phyloP scores from a whole-genome alignment of 2,113 vertebrate genomes.

The Tachycineta bicolor region DNA sequence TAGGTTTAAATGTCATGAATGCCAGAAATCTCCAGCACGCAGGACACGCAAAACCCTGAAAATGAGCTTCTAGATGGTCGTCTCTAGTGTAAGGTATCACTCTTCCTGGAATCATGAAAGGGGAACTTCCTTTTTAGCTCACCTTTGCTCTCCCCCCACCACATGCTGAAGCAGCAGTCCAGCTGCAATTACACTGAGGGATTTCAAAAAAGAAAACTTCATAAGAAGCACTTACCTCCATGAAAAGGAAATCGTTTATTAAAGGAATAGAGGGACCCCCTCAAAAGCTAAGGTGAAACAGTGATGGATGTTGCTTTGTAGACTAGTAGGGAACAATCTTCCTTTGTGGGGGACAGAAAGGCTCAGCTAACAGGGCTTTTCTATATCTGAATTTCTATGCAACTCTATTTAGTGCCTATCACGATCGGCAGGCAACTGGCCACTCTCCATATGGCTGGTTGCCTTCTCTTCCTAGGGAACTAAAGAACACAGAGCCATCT shows the following conservation, averaged over 20 bases:
- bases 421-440: conserved; percentile 23
- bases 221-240: neutral
- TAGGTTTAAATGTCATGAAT: neutral
- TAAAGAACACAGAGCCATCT: conserved; percentile 32
- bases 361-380: neutral
- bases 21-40: neutral
- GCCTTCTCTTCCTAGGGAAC: conserved; percentile 37
- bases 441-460: conserved; percentile 61
- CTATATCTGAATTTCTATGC: conserved; percentile 22
- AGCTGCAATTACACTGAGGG: neutral
- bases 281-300: neutral
- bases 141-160: neutral
- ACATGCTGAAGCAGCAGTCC: neutral
- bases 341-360: conserved; percentile 28
- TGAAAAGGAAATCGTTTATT: neutral
- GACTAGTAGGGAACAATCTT: conserved; percentile 15
- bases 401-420: conserved; percentile 17
- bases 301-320: neutral
- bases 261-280: neutral
- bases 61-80: neutral
- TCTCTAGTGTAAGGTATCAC: neutral
- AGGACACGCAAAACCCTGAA: neutral
- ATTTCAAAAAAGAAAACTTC: neutral
- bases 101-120: neutral
- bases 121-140: neutral